phyloP scores from a whole-genome alignment of 2,113 vertebrate species.

The Gopherus flavomarginatus region DNA sequence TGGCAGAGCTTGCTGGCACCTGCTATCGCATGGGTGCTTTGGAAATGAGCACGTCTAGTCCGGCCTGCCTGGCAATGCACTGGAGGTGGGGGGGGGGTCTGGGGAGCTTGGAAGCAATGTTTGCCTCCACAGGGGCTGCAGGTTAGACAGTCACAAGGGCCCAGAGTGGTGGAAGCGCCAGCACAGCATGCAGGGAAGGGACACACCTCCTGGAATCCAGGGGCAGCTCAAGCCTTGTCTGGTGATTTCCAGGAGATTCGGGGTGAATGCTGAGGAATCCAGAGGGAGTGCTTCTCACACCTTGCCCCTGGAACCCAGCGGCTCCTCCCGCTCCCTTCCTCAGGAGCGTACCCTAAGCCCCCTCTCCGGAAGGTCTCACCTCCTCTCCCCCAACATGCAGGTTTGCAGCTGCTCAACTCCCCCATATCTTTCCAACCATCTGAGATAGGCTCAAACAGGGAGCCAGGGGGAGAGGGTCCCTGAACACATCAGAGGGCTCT shows the following conservation, averaged over 20 bases:
- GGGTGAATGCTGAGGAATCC: not conserved
- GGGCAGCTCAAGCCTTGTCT: not conserved
- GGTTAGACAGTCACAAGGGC: not conserved
- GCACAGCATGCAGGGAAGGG: not conserved
- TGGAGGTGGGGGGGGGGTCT: not conserved
- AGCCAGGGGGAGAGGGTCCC: not conserved
- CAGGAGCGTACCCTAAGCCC: not conserved
- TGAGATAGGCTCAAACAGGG: rapidly evolving
- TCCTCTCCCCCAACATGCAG: not conserved
- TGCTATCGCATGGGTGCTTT: not conserved
- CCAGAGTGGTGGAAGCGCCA: not conserved
- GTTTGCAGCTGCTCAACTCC: not conserved
- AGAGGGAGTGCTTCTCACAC: not conserved
- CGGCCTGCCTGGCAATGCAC: not conserved
- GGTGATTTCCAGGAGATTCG: not conserved
- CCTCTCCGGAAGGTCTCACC: not conserved
- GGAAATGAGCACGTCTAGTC: not conserved
- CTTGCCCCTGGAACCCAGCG: not conserved
- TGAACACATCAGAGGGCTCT: not conserved
- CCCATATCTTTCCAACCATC: not conserved
- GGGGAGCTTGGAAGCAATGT: not conserved
- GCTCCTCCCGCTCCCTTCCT: not conserved
- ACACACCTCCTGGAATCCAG: not conserved
- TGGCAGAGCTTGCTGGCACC: not conserved
- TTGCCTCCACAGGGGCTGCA: not conserved